Percentiles rank a stretch among this genome's conserved stretches.
phyloP scores from a whole-genome alignment of 2,888 invertebrate species.

The Noctua janthina region DNA sequence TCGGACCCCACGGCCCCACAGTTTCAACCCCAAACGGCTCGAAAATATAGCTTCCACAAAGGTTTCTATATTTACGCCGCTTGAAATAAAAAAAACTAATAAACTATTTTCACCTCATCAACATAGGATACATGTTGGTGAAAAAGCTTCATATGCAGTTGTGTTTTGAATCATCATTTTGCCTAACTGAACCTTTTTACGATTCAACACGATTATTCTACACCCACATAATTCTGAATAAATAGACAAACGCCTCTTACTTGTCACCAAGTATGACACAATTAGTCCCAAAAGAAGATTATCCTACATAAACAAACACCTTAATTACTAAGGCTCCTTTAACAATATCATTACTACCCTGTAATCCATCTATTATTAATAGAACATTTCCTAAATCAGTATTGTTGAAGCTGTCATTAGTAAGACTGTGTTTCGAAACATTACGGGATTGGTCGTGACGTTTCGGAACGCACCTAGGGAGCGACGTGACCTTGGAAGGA shows the following conservation, averaged over 20 bases:
- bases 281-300: slow-evolving; percentile 3
- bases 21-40: no score
- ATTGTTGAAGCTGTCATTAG: slow-evolving; percentile 8
- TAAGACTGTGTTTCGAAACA: slow-evolving; percentile 22
- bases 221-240: not conserved
- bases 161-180: no score
- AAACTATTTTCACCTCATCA: no score
- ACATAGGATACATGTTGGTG: no score
- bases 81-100: no score
- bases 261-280: not conserved
- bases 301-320: slow-evolving; percentile 10
- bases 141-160: no score
- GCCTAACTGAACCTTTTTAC: no score
- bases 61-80: no score
- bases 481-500: slow-evolving; percentile 69
- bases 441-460: slow-evolving; percentile 42
- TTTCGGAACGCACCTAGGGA: slow-evolving; percentile 59
- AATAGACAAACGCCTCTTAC: not conserved
- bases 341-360: not conserved
- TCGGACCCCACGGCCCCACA: no score
- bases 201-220: no score
- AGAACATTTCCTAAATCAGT: not conserved
- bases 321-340: not conserved
- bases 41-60: no score
- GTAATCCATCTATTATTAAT: slow-evolving; percentile 6